Percentiles rank a stretch among this genome's conserved stretches.
Conservation (phyloP, 2,888 invertebrate genomes). For the Drosophila nigritarsus region DNA sequence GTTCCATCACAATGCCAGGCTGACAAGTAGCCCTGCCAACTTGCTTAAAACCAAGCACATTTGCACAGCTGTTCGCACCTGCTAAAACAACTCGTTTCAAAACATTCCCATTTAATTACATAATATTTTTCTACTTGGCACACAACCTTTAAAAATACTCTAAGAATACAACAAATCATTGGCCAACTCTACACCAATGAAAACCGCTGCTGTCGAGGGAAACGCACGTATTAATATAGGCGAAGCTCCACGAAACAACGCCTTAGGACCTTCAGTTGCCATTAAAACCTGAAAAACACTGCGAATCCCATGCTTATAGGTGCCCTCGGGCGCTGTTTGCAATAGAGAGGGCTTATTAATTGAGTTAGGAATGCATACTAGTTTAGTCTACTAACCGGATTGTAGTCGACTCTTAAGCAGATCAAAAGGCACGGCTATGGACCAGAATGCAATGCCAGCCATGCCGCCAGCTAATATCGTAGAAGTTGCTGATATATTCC, state of each 20-base stretch:
- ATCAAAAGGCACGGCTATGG: slow-evolving; percentile 98
- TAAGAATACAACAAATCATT: slow-evolving; percentile 89
- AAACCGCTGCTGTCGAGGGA: slow-evolving; percentile 99
- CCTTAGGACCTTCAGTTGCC: slow-evolving; percentile 93
- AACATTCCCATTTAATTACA: slow-evolving; percentile 31
- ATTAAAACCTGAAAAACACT: slow-evolving; percentile 95
- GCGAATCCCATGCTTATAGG: slow-evolving; percentile 95
- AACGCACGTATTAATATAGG: slow-evolving; percentile 99
- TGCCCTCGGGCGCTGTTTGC: slow-evolving; percentile 94
- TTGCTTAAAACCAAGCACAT: neutral
- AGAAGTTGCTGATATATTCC: slow-evolving; percentile 86
- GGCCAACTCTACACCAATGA: slow-evolving; percentile 96
- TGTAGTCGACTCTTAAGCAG: slow-evolving; percentile 98
- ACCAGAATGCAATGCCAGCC: slow-evolving; percentile 98
- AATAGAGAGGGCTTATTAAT: neutral
- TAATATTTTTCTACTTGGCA: slow-evolving; percentile 22
- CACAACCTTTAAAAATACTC: slow-evolving; percentile 11
- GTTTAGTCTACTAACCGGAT: slow-evolving; percentile 88
- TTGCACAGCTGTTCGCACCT: slow-evolving; percentile 21
- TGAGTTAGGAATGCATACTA: neutral
- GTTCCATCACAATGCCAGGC: slow-evolving; percentile 9
- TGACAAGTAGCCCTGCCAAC: slow-evolving; percentile 35
- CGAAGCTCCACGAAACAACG: slow-evolving; percentile 96
- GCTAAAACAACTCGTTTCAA: slow-evolving; percentile 10
- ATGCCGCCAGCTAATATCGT: slow-evolving; percentile 97